Evolutionary conservation across 2,797 vertebrate genomes (phyloP), one percentile per base, ranked within the genome.

Genomic region (Gastrophryne carolinensis): DNA sequence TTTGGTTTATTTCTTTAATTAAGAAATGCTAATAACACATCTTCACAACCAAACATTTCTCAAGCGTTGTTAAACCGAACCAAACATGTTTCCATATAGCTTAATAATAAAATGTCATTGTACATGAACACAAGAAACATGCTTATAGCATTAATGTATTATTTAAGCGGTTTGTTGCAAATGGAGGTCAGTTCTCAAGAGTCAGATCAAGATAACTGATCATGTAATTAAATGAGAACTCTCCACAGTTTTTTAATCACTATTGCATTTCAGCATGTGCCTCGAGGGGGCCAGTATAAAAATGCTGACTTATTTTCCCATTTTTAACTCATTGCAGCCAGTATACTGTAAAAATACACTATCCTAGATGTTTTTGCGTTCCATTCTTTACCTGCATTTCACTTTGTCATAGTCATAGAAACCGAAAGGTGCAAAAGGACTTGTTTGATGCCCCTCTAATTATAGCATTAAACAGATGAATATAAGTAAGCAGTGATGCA

Each of bases 141-240:
- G 41, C 27, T 32, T 17, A 5, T 7, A 6, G 13, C 13, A 50
- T 47, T 57, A 57, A 57, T 57, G 29, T 57, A 34, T 57, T 34
- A 57, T 57, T 57, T 17, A 57, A 32, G 19, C n/a, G 2, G 5
- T 32, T 54, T 35, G 13, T 67, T 52, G 29, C 13, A 35, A 50
- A 56, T 52, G 34, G 26, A 34, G 65, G 47, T 39, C 30, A 68
- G 50, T 68, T 54, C 65, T 35, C 65, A 54, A 11, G 65, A 39
- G 65, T 56, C 49, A 53, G 49, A 68, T 68, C 32, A 54, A 23
- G 19, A 37, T 52, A 68, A 68, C 19, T 68, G 65, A 68, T 68
- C 35, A 68, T 68, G 32, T 52, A 54, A 37, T 68, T 68, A 37
- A 68, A 23, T 54, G 19, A 68, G 32, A 30, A 23, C 23, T 21